Conservation (phyloP, 1,140 invertebrate genomes). For the Coenobita brevimanus region DNA sequence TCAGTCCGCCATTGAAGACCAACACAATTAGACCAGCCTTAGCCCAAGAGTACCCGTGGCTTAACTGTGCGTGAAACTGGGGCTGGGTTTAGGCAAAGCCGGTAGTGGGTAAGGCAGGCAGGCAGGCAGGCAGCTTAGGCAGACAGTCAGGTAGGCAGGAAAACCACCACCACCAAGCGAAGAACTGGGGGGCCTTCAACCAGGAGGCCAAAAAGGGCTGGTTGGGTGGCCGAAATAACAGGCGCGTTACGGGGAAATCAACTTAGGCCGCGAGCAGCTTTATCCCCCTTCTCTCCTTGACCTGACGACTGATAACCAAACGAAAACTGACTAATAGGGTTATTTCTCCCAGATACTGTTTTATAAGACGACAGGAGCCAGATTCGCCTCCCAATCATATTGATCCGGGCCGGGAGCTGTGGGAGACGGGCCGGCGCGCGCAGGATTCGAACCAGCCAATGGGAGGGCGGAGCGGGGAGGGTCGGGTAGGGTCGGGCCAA, state of each 20-base stretch:
- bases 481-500: background rate
- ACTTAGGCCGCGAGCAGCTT: conserved; percentile 69
- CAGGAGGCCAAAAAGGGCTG: too few species aligned
- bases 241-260: conserved; percentile 67
- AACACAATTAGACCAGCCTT: too few species aligned
- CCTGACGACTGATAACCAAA: conserved; percentile 70
- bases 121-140: too few species aligned
- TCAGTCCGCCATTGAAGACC: too few species aligned
- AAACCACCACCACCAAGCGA: background rate
- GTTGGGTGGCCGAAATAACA: too few species aligned
- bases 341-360: conserved; percentile 70
- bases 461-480: background rate
- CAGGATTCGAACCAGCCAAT: conserved; percentile 52
- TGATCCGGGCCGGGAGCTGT: conserved; percentile 66
- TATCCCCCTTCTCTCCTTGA: conserved; percentile 68
- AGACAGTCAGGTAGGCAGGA: too few species aligned
- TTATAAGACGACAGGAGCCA: conserved; percentile 69
- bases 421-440: conserved; percentile 50
- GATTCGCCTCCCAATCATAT: conserved; percentile 69
- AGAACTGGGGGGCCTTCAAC: background rate
- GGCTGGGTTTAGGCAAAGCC: too few species aligned
- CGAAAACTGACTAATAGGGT: conserved; percentile 71
- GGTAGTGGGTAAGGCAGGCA: too few species aligned
- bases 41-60: too few species aligned
- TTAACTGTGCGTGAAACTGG: too few species aligned